A percentile compares a stretch with the other conserved stretches of the same genome.
These are phyloP conservation scores for Ambastaia sidthimunki DNA, from an alignment of 2,797 vertebrate genomes.

Conservation along the genomic window DNA sequence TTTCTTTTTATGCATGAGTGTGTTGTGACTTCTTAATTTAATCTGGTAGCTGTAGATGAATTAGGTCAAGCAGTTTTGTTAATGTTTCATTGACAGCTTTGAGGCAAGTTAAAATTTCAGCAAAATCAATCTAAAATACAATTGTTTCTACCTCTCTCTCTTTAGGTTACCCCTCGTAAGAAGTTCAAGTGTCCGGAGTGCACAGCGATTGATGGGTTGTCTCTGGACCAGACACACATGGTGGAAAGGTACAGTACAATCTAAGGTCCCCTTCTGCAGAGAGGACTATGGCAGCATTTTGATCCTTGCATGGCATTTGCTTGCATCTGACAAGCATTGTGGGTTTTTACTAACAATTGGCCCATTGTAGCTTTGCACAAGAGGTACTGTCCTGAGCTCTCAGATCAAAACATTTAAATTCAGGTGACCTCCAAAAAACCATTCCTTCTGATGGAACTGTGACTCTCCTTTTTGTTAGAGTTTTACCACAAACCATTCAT, in stretches of 20 bases:
- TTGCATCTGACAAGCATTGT: slow-evolving; percentile 57
- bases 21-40: slow-evolving; percentile 16
- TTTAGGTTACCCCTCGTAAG: slow-evolving; percentile 96
- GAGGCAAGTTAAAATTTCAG: background rate
- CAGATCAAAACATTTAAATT: slow-evolving; percentile 32
- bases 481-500: slow-evolving; percentile 28
- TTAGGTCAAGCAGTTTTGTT: background rate
- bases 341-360: slow-evolving; percentile 52
- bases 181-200: slow-evolving; percentile 99
- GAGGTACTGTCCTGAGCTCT: slow-evolving; percentile 47
- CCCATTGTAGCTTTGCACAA: slow-evolving; percentile 49
- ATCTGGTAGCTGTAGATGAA: background rate
- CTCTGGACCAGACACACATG: slow-evolving; percentile 98
- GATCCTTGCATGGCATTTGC: slow-evolving; percentile 45
- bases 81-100: background rate
- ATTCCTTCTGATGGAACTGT: slow-evolving; percentile 5
- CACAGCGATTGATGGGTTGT: slow-evolving; percentile 96
- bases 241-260: slow-evolving; percentile 89
- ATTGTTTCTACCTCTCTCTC: slow-evolving; percentile 58
- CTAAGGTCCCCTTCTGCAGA: slow-evolving; percentile 25
- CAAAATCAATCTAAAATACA: background rate
- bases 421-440: slow-evolving; percentile 28
- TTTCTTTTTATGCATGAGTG: slow-evolving; percentile 41
- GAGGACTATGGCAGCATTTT: slow-evolving; percentile 31
- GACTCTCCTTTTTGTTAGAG: slow-evolving; percentile 24